phyloP scores from a whole-genome alignment of 2,113 vertebrate species.

The Thymallus thymallus region DNA sequence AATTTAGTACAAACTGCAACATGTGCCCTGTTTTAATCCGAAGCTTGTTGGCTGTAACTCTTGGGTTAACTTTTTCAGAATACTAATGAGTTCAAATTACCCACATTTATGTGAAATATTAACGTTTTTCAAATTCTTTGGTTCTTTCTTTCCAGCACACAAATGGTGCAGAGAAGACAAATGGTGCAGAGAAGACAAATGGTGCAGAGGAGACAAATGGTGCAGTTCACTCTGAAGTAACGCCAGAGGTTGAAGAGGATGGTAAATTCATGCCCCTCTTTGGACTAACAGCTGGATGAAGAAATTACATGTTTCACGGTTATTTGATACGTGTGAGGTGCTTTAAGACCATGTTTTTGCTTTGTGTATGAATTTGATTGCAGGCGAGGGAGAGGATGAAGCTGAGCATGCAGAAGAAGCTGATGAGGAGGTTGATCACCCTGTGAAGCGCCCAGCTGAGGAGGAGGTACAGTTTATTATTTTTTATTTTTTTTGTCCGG shows the following conservation, averaged over 20 bases:
- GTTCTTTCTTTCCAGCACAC: not conserved
- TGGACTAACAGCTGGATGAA: not conserved
- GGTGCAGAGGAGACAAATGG: constrained; percentile 36
- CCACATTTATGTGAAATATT: not conserved
- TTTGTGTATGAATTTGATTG: not conserved
- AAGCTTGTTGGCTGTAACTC: not conserved
- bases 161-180: constrained; percentile 47
- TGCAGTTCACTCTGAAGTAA: too few species aligned
- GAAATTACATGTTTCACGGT: not conserved
- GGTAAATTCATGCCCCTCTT: constrained; percentile 38
- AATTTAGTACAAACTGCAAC: not conserved
- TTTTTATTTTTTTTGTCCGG: too few species aligned
- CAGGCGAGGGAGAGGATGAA: constrained; percentile 65
- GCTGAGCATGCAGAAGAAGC: constrained; percentile 56
- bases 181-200: constrained; percentile 71
- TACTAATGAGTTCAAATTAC: too few species aligned
- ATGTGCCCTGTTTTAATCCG: not conserved
- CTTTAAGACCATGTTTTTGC: too few species aligned
- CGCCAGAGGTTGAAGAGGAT: constrained; percentile 9
- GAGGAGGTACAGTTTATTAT: constrained; percentile 75
- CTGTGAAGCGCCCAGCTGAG: constrained; percentile 79
- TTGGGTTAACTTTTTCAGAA: not conserved
- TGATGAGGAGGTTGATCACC: constrained; percentile 71
- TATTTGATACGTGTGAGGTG: not conserved
- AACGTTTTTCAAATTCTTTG: not conserved